A percentile compares a stretch with the other conserved stretches of the same genome.
phyloP scores from a whole-genome alignment of 2,797 vertebrate species.

The Lepilemur septentrionalis region DNA sequence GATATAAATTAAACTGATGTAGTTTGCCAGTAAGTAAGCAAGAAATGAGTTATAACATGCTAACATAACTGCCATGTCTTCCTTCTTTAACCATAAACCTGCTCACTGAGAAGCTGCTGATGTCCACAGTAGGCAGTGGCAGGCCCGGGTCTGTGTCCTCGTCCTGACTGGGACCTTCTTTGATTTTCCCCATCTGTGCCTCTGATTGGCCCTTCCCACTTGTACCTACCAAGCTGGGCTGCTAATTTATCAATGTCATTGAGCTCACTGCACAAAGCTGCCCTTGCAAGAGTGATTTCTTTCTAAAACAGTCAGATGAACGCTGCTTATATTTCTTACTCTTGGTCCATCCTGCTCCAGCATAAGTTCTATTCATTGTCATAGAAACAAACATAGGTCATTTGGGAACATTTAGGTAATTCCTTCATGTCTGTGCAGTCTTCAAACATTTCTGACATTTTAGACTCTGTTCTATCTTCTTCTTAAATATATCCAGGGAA shows the following conservation, averaged over 20 bases:
- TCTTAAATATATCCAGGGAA: constrained; percentile 23
- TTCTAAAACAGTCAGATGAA: neutral
- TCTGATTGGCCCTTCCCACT: neutral
- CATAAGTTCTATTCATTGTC: neutral
- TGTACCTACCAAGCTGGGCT: neutral
- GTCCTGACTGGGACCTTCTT: neutral
- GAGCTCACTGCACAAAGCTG: neutral
- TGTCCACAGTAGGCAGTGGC: neutral
- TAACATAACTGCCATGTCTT: neutral
- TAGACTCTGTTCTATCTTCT: neutral
- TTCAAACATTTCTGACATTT: constrained; percentile 30
- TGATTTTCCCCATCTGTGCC: neutral
- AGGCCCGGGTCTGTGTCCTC: neutral
- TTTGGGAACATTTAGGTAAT: neutral
- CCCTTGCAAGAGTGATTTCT: neutral
- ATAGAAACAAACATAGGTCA: neutral
- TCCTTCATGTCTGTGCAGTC: neutral
- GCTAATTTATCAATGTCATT: neutral
- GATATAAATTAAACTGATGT: neutral
- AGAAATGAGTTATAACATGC: neutral
- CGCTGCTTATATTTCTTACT: neutral
- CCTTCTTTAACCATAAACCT: neutral
- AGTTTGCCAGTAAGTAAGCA: neutral
- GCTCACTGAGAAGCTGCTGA: neutral
- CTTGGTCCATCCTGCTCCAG: neutral